Evolutionary conservation across 1,140 invertebrate genomes (phyloP).

Genomic region (Drosophila tristis): DNA sequence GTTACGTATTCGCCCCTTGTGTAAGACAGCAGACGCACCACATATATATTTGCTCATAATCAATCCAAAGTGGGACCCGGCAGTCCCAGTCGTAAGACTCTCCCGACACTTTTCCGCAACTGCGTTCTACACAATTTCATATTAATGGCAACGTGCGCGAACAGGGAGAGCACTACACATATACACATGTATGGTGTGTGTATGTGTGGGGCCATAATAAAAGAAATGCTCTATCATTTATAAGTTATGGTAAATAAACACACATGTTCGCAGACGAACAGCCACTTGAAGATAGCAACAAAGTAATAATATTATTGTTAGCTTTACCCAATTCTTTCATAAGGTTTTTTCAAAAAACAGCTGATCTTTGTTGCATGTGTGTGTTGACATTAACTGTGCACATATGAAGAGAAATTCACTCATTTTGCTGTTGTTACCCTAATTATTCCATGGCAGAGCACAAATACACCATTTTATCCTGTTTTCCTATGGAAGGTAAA

Average conservation of each 20-base stretch:
- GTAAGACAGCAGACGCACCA: slow-evolving; percentile 40
- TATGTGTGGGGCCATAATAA: slow-evolving; percentile 51
- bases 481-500: too few relatives aligned
- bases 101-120: slow-evolving; percentile 26
- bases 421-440: too few relatives aligned
- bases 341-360: slow-evolving; percentile 68
- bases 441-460: too few relatives aligned
- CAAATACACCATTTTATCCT: too few relatives aligned
- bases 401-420: slow-evolving; percentile 18
- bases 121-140: slow-evolving; percentile 26
- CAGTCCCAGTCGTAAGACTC: slow-evolving; percentile 27
- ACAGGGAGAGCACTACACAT: too few relatives aligned
- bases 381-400: slow-evolving; percentile 68
- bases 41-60: slow-evolving; percentile 65
- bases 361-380: slow-evolving; percentile 57
- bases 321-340: slow-evolving; percentile 32
- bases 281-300: slow-evolving; percentile 8
- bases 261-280: slow-evolving; percentile 1
- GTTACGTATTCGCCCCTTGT: slow-evolving; percentile 32
- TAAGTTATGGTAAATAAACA: slow-evolving; percentile 64
- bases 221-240: slow-evolving; percentile 58
- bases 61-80: slow-evolving; percentile 43
- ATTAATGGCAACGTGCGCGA: slow-evolving; percentile 11
- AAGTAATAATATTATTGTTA: slow-evolving; percentile 35
- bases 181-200: slow-evolving; percentile 39